Evolutionary conservation across 1,140 invertebrate species (phyloP), one percentile per base, ranked within the genome.

Genomic region (Aphelinus atriplicis): DNA sequence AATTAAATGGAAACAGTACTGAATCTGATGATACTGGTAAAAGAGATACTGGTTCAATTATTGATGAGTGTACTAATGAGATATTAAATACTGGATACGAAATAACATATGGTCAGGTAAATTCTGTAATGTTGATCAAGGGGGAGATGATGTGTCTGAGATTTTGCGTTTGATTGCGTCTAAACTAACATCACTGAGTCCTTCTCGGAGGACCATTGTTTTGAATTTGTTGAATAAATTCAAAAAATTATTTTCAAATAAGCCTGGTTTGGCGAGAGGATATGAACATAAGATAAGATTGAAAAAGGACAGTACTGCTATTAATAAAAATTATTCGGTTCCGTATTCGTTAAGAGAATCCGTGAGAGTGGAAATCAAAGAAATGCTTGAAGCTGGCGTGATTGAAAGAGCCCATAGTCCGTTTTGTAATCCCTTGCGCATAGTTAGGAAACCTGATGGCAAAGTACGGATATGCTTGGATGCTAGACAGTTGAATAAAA

Each of bases 401-500:
- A 80, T 78, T 42, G 77, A 78, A 50, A 53, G 74, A 10, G 77
- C 78, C 0, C 58, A 50, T 3, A 80, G 76, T 64, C 64, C 68
- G n/a, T 79, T 70, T 73, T 80, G 78, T 55, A 78, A 79, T 71
- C 76, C 74, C 3, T 45, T 80, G 9, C 53, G 79, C n/a, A 77
- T 80, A 9, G 76, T 78, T 3, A 55, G 26, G 43, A 80, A 82
- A 64, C 71, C 70, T 10, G 67, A 80, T 45, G 62, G 64, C 1
- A 64, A 26, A 2, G 61, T 80, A 1, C 26, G 80, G 9, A 6
- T 81, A 1, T 80, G 78, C 64, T 73, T 80, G 26, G 79, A 80
- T 68, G 79, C 79, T 0, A 53, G 80, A 53, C 66, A 47, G 48
- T n/a, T 82, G 6, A 81, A 81, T 65, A 47, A 70, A 7, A 56